Evolutionary conservation across 2,113 vertebrate genomes (phyloP), one percentile per base, ranked within the genome.

Genomic region (Glaucidium brasilianum): DNA sequence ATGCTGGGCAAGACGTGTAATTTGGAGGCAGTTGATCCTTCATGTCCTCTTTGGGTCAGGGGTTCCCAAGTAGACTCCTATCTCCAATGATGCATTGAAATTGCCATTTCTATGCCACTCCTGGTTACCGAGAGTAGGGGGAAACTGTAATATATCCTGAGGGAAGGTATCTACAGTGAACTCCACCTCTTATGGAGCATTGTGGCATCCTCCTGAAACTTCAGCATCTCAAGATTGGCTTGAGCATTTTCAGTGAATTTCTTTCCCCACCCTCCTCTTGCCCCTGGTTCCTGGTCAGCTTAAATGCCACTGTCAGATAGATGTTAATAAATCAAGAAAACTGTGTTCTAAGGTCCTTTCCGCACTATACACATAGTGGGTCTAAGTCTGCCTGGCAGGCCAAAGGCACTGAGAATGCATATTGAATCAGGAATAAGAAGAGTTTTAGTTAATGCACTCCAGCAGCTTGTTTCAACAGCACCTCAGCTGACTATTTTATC

Each of bases 371-470:
- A n/a, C 25, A 2, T 2, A 10, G 22, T 11, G 15, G 81, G 39
- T 76, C 85, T 30, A 15, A 62, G 50, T 71, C 37, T 78, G 47
- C 49, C 92, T 67, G 79, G 56, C 67, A 64, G 75, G 52, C 59
- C 3, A 10, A 52, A 75, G 53, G 45, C 81, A 37, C n/a, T 21
- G 55, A 47, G 67, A 15, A 12, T 32, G 35, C 37, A 5, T 15
- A 34, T 50, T 1, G 2, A 89, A 78, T 58, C 12, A 10, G 18
- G 74, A 37, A 58, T 37, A 30, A 78, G 58, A 78, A 25, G 78
- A 43, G 27, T 17, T 86, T 60, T 94, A 90, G 87, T 94, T 97
- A 93, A 94, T 56, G 58, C 66, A 58, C 86, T 90, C 64, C 49
- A 71, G 50, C 64, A 45, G 52, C 30, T 23, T 53, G 55, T 93